Base-by-base conservation (phyloP, 92 coral and sea anemone species). In the Scolanthus callimorphus region DNA sequence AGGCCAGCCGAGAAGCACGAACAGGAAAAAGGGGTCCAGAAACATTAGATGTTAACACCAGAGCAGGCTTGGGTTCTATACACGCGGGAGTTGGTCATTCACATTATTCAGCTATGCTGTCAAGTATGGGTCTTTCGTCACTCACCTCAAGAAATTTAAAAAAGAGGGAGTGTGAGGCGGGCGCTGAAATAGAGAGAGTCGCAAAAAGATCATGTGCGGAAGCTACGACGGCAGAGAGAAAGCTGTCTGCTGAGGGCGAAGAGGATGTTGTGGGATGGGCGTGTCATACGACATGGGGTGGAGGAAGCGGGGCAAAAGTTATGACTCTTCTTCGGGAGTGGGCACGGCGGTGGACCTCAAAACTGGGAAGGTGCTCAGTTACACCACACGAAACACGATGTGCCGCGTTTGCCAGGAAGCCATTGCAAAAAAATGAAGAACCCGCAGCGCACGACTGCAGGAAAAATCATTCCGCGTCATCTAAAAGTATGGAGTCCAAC, bases 211-310 rank as follows among this genome's bases (percentile, higher is more conserved):
- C 48, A 1, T 73, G 79, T 37, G 12, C 22, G 29, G 25, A 2
- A 11, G 20, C n/a, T 41, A 61, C 46, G 37, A 53, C 24, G 29
- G 9, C 10, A 19, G 69, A 62, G 63, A 63, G 24, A 20, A 19
- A 6, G 1, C 56, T 71, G 17, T 31, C 69, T 0, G 31, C 1
- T 3, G 20, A 26, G 3, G 46, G 30, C 21, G 39, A 10, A 2
- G 11, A 9, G 1, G n/a, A n/a, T n/a, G n/a, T n/a, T n/a, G n/a
- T n/a, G n/a, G n/a, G 0, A 60, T 59, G 68, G 51, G 59, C 29
- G 77, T 60, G 51, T 70, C 62, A 3, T 39, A 52, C 45, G 73
- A 66, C 27, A 66, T 66, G 73, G 62, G 53, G 24, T 66, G 73
- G 73, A 4, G 62, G 25, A 66, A 66, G 53, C 25, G 73, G 15